Percentiles rank a stretch among this genome's conserved stretches.
These are phyloP conservation scores for Calliphora vicina DNA, from an alignment of 1,140 invertebrate species.

Conservation along the genomic window DNA sequence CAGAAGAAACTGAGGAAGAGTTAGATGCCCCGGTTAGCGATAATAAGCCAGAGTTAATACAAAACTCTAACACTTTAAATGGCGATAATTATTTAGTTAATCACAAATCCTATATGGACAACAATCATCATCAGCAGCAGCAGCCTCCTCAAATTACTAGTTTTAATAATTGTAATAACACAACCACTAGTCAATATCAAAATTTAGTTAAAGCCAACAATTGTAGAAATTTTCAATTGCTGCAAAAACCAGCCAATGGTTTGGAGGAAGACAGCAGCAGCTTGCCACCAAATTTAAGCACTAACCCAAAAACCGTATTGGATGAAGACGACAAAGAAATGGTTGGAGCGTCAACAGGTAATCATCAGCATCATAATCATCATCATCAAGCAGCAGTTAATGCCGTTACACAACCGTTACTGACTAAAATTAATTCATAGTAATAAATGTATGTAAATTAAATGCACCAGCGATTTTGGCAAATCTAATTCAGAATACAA, in stretches of 20 bases:
- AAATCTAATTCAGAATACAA: not conserved
- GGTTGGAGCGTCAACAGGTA: constrained; percentile 39
- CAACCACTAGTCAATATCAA: not conserved
- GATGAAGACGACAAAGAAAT: not conserved
- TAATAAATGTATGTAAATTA: not conserved
- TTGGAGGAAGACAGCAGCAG: not conserved
- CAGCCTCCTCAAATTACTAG: constrained; percentile 8
- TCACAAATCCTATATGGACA: not conserved
- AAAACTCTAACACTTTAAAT: not conserved
- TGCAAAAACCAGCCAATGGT: not conserved
- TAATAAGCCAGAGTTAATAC: not conserved
- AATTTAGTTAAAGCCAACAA: constrained; percentile 16
- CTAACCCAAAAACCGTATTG: not conserved
- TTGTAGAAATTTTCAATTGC: constrained; percentile 23
- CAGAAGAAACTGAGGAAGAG: constrained; percentile 6
- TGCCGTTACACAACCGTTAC: constrained; percentile 54
- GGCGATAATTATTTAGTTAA: not conserved
- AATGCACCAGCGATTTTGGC: not conserved
- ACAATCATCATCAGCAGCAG: not conserved
- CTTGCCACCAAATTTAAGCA: not conserved
- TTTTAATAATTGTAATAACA: not conserved
- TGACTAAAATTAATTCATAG: constrained; percentile 59
- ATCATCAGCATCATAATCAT: constrained; percentile 37
- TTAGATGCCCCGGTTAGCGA: not conserved
- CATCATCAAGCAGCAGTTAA: constrained; percentile 34